phyloP scores from a whole-genome alignment of 1,140 invertebrate species.

The Stratiolaelaps scimitus region DNA sequence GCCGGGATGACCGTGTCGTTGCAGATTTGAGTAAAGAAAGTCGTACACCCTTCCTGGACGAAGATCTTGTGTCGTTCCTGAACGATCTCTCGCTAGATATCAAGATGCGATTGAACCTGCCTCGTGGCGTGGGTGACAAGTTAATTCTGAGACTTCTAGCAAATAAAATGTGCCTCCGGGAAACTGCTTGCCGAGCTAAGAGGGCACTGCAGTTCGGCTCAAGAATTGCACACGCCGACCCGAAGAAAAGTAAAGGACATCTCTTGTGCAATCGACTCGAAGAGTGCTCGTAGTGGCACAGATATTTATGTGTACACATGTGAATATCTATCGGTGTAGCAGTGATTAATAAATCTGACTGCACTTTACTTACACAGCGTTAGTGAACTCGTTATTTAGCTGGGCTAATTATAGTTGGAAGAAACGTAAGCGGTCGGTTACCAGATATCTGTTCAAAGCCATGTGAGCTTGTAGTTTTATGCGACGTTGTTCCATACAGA shows the following conservation, averaged over 20 bases:
- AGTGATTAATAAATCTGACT: no score
- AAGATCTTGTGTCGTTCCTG: constrained; percentile 64
- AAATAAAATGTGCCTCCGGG: constrained; percentile 52
- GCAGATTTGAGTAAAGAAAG: constrained; percentile 47
- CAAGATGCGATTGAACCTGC: constrained; percentile 51
- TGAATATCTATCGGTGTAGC: no score
- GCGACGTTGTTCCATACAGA: no score
- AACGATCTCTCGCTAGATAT: constrained; percentile 56
- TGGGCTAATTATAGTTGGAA: no score
- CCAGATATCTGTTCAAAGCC: no score
- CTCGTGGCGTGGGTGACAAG: constrained; percentile 81
- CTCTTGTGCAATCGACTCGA: constrained; percentile 44
- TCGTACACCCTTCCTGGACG: constrained; percentile 86
- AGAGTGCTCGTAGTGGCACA: no score
- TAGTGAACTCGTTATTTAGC: no score
- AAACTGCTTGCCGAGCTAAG: constrained; percentile 62
- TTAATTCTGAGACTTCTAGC: constrained; percentile 69
- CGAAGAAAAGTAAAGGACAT: constrained; percentile 69
- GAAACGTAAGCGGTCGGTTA: no score
- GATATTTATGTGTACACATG: no score
- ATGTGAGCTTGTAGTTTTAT: no score
- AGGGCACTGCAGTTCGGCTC: constrained; percentile 96
- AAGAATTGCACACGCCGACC: constrained; percentile 67
- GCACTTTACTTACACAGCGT: no score
- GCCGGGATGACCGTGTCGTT: constrained; percentile 70